Evolutionary conservation across 2,113 vertebrate genomes (phyloP).

Genomic region (Cavia aperea): DNA sequence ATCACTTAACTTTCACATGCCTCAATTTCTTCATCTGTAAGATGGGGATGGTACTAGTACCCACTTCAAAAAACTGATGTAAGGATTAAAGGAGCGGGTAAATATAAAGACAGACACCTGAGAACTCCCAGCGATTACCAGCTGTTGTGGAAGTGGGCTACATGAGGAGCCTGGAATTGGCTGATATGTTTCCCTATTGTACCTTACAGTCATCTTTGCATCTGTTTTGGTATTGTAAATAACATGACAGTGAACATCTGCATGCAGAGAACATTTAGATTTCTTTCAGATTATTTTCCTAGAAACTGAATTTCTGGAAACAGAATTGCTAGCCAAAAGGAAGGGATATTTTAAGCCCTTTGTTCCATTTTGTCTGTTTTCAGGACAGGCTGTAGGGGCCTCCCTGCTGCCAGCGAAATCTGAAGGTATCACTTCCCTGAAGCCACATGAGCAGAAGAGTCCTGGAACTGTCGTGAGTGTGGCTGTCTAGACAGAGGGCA

Average conservation of each 20-base stretch:
- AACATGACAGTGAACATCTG: background rate
- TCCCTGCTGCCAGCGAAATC: background rate
- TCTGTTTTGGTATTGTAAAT: background rate
- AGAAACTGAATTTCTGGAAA: conserved; percentile 36
- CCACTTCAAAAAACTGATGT: background rate
- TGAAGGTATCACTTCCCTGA: background rate
- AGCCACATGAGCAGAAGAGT: accelerated
- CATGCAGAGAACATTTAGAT: background rate
- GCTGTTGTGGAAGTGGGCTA: accelerated
- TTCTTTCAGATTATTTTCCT: conserved; percentile 17
- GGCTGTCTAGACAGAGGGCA: background rate
- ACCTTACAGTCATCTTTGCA: background rate
- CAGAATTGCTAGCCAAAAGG: background rate
- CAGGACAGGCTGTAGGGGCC: background rate
- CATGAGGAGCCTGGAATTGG: background rate
- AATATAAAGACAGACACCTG: background rate
- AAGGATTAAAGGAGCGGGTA: too few species aligned
- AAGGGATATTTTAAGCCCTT: background rate
- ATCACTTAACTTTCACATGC: background rate
- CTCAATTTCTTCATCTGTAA: background rate
- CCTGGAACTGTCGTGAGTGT: background rate
- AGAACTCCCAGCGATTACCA: too few species aligned
- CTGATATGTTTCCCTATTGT: background rate
- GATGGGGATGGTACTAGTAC: background rate
- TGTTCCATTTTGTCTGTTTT: background rate